Evolutionary conservation across 2,113 vertebrate genomes (phyloP).

Genomic region (Crypturellus undulatus): DNA sequence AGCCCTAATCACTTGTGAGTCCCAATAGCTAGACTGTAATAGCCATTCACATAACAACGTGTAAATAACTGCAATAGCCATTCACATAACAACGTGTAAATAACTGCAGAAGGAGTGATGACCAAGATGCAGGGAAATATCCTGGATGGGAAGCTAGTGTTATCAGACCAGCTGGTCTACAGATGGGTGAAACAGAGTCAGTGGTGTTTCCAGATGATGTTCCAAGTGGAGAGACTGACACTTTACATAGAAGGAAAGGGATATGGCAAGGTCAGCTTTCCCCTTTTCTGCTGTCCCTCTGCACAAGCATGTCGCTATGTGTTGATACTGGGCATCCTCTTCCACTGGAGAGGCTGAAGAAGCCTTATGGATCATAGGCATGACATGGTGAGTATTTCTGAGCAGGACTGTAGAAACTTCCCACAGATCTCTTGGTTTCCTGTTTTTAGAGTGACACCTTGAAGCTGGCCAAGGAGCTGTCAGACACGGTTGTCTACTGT

Average conservation of each 20-base stretch:
- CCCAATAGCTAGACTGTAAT: not conserved
- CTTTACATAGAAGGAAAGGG: not conserved
- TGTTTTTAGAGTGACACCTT: slow-evolving; percentile 85
- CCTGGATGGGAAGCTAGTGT: not conserved
- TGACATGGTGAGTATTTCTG: not conserved
- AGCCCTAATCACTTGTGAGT: not conserved
- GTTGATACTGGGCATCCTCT: not conserved
- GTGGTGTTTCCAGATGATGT: not conserved
- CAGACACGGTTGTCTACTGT: slow-evolving; percentile 92
- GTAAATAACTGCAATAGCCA: not conserved
- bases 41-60: not conserved
- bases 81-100: not conserved
- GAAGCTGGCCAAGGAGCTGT: slow-evolving; percentile 90
- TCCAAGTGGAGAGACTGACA: not conserved
- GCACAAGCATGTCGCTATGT: not conserved
- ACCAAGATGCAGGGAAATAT: not conserved
- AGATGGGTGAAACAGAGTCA: not conserved
- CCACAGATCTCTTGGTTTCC: not conserved
- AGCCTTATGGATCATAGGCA: rapidly evolving
- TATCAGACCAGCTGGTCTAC: not conserved
- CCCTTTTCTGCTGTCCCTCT: not conserved
- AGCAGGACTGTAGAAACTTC: not conserved
- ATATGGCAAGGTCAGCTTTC: not conserved
- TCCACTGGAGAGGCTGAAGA: not conserved
- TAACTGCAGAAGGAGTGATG: not conserved